These are phyloP conservation scores for Xiphophorus hellerii DNA, from an alignment of 2,113 vertebrate genomes.

Conservation along the genomic window DNA sequence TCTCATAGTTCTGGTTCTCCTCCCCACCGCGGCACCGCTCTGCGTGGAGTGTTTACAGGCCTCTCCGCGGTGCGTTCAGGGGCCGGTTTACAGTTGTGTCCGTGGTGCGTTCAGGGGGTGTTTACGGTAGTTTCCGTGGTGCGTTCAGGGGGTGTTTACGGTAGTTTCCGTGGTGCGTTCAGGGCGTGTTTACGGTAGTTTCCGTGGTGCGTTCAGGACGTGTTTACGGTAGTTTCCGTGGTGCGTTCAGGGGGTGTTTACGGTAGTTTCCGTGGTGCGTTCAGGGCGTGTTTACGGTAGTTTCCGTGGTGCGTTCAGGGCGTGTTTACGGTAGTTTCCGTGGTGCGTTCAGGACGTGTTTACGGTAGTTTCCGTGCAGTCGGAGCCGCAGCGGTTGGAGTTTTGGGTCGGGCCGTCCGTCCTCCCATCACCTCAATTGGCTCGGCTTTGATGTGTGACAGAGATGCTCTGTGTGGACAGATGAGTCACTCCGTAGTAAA, in stretches of 20 bases:
- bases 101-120: background rate
- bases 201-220: background rate
- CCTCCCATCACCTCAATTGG: slow-evolving; percentile 21
- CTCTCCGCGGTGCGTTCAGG: too few species aligned
- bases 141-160: slow-evolving; percentile 8
- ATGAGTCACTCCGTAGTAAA: slow-evolving; percentile 56
- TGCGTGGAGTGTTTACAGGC: too few species aligned
- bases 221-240: background rate
- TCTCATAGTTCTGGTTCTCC: slow-evolving; percentile 14
- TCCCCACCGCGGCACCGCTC: background rate
- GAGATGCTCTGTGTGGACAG: slow-evolving; percentile 40
- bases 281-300: background rate
- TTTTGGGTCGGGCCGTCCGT: background rate
- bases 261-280: background rate
- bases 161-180: background rate
- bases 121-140: background rate
- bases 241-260: slow-evolving; percentile 10
- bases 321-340: background rate
- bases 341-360: slow-evolving; percentile 4
- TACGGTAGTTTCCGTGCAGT: background rate
- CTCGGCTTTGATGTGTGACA: slow-evolving; percentile 46
- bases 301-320: background rate
- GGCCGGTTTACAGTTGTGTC: background rate
- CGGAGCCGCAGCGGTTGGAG: background rate
- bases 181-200: background rate